Conservation (phyloP, 1,140 invertebrate species). For the Mactra quadrangularis region DNA sequence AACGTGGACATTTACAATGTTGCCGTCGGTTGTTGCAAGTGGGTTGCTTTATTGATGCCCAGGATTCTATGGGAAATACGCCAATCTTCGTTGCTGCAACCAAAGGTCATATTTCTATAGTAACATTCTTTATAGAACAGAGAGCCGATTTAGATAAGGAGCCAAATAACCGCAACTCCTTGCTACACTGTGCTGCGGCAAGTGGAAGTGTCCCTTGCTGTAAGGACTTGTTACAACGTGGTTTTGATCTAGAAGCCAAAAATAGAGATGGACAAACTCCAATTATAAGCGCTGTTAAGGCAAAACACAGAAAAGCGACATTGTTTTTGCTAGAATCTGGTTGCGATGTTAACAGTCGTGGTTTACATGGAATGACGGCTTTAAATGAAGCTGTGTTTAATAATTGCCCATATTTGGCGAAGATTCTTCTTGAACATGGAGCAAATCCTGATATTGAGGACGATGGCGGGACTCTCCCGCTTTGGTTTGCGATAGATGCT, state of each 20-base stretch:
- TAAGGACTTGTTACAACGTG: conserved; percentile 71
- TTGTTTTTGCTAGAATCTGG: conserved; percentile 71
- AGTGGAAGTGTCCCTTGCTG: conserved; percentile 79
- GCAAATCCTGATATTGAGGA: conserved; percentile 76
- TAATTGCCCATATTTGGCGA: conserved; percentile 71
- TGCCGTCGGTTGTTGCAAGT: conserved; percentile 84
- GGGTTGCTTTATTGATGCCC: conserved; percentile 76
- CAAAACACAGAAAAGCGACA: conserved; percentile 72
- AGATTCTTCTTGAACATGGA: conserved; percentile 72
- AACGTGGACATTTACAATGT: conserved; percentile 84
- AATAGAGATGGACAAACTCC: conserved; percentile 79
- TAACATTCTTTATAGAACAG: conserved; percentile 73
- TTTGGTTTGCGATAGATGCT: conserved; percentile 78
- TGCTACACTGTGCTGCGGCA: conserved; percentile 80
- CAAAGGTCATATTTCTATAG: conserved; percentile 74
- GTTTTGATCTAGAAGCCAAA: conserved; percentile 77
- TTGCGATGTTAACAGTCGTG: conserved; percentile 69
- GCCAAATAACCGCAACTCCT: conserved; percentile 76
- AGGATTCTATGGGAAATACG: conserved; percentile 77
- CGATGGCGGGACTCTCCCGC: conserved; percentile 74
- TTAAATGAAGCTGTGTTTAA: conserved; percentile 78
- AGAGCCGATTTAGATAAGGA: conserved; percentile 74
- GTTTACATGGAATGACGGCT: conserved; percentile 77
- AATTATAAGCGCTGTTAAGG: conserved; percentile 76
- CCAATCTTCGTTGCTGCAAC: conserved; percentile 77